phyloP scores from a whole-genome alignment of 2,113 vertebrate species.

The Gasterosteus nipponicus region DNA sequence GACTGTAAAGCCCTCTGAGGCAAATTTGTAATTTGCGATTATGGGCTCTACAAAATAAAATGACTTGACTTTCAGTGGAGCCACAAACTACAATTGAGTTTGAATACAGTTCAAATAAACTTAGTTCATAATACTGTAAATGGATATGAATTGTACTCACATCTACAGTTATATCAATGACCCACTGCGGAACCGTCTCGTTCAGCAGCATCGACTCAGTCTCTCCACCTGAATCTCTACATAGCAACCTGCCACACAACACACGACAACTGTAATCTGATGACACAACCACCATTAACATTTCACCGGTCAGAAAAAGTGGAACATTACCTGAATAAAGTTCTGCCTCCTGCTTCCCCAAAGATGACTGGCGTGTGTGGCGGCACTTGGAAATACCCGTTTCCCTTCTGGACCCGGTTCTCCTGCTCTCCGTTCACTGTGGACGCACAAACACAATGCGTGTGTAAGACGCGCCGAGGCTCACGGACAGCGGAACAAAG shows the following conservation, averaged over 20 bases:
- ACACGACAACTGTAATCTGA: background rate
- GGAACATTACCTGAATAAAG: conserved; percentile 89
- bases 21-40: too few species aligned
- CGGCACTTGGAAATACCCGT: conserved; percentile 99
- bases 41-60: too few species aligned
- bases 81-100: background rate
- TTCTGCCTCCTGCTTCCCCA: conserved; percentile 96
- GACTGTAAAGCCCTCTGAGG: too few species aligned
- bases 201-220: conserved; percentile 99
- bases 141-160: conserved; percentile 81
- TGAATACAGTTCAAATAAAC: background rate
- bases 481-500: background rate
- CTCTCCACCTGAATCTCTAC: conserved; percentile 97
- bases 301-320: background rate
- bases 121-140: conserved; percentile 4
- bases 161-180: conserved; percentile 99
- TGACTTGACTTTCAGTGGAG: too few species aligned
- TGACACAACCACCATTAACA: background rate
- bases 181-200: conserved; percentile 98
- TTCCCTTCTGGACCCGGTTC: conserved; percentile 95
- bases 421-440: conserved; percentile 96
- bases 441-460: conserved; percentile 19
- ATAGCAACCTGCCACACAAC: conserved; percentile 86
- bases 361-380: conserved; percentile 98
- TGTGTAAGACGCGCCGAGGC: background rate